Evolutionary conservation across 2,888 invertebrate genomes (phyloP).

Genomic region (Alcis repandata): DNA sequence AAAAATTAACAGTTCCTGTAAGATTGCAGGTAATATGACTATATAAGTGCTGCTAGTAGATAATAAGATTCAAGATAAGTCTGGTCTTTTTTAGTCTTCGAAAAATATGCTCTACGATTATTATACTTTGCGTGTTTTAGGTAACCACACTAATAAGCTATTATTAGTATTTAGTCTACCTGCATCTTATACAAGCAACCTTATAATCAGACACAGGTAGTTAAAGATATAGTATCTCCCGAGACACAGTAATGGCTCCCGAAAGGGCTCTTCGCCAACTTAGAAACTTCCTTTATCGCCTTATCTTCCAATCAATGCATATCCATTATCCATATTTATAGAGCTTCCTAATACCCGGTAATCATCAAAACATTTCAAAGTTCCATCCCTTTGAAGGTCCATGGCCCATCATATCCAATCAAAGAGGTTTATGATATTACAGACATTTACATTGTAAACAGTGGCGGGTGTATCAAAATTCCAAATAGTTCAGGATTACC

Average conservation of each 20-base stretch:
- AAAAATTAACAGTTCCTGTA: too few relatives aligned
- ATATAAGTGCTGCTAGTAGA: too few relatives aligned
- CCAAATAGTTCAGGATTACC: conserved; percentile 86
- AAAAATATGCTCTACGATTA: too few relatives aligned
- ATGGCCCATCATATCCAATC: conserved; percentile 71
- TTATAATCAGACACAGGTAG: not conserved
- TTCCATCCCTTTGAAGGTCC: conserved; percentile 67
- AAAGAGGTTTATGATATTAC: conserved; percentile 85
- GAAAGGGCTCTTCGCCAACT: conserved; percentile 27
- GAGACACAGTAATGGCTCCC: not conserved
- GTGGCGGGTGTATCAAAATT: conserved; percentile 71
- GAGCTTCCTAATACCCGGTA: conserved; percentile 41
- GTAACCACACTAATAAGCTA: too few relatives aligned
- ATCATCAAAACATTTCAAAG: conserved; percentile 47
- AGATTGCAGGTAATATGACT: too few relatives aligned
- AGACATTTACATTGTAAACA: conserved; percentile 86
- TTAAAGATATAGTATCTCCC: not conserved
- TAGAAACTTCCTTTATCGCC: conserved; percentile 41
- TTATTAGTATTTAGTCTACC: too few relatives aligned
- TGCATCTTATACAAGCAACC: not conserved
- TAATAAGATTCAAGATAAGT: too few relatives aligned
- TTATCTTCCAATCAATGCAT: conserved; percentile 35
- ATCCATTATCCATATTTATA: conserved; percentile 50
- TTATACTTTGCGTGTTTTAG: too few relatives aligned
- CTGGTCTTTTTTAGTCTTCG: too few relatives aligned